Base-by-base conservation (phyloP, 2,888 invertebrate genomes). In the Rhagophthalmus giganteus region DNA sequence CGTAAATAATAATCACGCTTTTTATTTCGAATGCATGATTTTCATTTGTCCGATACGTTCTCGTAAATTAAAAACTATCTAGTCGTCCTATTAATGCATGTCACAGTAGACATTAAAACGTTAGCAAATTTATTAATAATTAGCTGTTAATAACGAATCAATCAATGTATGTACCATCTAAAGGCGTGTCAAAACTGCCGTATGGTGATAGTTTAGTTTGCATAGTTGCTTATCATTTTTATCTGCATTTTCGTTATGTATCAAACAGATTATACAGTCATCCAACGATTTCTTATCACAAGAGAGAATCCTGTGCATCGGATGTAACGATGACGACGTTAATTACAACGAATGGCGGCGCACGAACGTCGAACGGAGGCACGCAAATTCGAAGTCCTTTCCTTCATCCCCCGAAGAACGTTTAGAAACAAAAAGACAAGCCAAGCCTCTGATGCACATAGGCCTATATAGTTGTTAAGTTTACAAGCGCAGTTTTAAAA, bases 261-360 rank as follows among this genome's bases (percentile, higher is more conserved):
- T 26, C 32, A 33, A 46, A 48, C 79, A 87, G 86, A 77, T 80
- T 87, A 69, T 86, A 83, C 79, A 84, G 83, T 70, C 88, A 88
- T 64, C 83, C 87, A 42, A 84, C 85, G 61, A 77, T 74, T 62
- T 72, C 73, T 54, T 83, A 81, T 69, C 79, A 81, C 63, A 89
- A 89, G 74, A 79, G 89, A 53, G 90, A 90, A 74, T 89, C 89
- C 2, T 85, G 87, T 55, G 84, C 87, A 9, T 88, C 88, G 44
- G 89, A 90, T 74, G 82, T 86, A 44, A 89, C 89, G 26, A 88
- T 89, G 47, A 89, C 89, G 8, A 88, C 88, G 2, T 78, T 87
- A 59, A 80, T 88, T 59, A 78, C 80, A 7, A 69, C 74, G 9
- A 72, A 74, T 46, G 73, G 72, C 10, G 71, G 75, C 47, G 50